phyloP scores from a whole-genome alignment of 2,888 invertebrate species.

The Pardosa pseudoannulata region DNA sequence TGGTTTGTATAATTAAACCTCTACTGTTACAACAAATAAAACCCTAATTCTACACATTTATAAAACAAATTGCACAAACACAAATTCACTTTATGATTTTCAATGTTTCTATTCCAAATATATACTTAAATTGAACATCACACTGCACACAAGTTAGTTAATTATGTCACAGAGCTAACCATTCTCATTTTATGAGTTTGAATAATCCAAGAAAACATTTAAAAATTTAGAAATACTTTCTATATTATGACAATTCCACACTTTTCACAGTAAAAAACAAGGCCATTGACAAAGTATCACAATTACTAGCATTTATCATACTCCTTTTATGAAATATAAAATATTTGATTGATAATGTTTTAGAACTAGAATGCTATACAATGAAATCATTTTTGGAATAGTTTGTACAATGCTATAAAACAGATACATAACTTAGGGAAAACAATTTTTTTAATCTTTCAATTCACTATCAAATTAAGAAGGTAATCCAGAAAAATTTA shows the following conservation, averaged over 20 bases:
- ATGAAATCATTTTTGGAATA: too few relatives aligned
- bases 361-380: too few relatives aligned
- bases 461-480: too few relatives aligned
- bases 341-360: too few relatives aligned
- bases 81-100: background rate
- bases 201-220: background rate
- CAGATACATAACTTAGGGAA: too few relatives aligned
- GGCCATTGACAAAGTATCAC: slow-evolving; percentile 4
- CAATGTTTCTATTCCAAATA: background rate
- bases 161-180: background rate
- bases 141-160: background rate
- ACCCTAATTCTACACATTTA: background rate
- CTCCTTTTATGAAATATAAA: background rate
- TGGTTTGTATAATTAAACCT: background rate
- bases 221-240: background rate
- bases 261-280: slow-evolving; percentile 2
- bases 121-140: too few relatives aligned
- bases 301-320: background rate
- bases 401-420: too few relatives aligned
- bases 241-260: background rate
- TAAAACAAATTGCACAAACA: background rate
- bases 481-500: too few relatives aligned
- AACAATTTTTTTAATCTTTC: too few relatives aligned
- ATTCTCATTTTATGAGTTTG: background rate
- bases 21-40: background rate